Conservation (phyloP, 2,888 invertebrate genomes). For the Ectobius pallidus region DNA sequence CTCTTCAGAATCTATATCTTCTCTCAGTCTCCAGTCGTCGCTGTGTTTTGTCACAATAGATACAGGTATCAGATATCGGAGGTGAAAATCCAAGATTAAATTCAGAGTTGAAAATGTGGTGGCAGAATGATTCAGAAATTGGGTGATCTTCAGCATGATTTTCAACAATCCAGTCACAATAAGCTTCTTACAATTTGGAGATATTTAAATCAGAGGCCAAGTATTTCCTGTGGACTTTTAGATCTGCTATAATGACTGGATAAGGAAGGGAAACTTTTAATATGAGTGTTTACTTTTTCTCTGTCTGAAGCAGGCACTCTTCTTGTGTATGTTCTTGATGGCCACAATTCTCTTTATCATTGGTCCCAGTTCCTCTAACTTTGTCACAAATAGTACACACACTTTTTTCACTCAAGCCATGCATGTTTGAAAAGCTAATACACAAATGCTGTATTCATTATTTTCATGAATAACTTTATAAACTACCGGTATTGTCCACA, state of each 20-base stretch:
- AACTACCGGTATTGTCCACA: background rate
- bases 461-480: background rate
- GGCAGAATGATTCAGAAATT: background rate
- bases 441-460: background rate
- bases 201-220: slow-evolving; percentile 10
- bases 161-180: no score
- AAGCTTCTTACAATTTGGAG: slow-evolving; percentile 5
- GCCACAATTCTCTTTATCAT: background rate
- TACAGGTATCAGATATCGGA: background rate
- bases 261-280: slow-evolving; percentile 12
- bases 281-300: background rate
- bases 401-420: slow-evolving; percentile 14
- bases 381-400: background rate
- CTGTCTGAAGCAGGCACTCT: slow-evolving; percentile 2
- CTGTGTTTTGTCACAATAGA: background rate
- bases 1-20: background rate
- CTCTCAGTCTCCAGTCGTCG: background rate
- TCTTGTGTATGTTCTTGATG: background rate
- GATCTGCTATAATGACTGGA: slow-evolving; percentile 3
- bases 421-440: background rate
- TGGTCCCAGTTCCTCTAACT: background rate
- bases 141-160: no score
- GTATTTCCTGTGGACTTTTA: slow-evolving; percentile 13
- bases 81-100: slow-evolving; percentile 11
- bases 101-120: background rate